Conservation (phyloP, 2,888 invertebrate genomes). For the Serripes groenlandicus region DNA sequence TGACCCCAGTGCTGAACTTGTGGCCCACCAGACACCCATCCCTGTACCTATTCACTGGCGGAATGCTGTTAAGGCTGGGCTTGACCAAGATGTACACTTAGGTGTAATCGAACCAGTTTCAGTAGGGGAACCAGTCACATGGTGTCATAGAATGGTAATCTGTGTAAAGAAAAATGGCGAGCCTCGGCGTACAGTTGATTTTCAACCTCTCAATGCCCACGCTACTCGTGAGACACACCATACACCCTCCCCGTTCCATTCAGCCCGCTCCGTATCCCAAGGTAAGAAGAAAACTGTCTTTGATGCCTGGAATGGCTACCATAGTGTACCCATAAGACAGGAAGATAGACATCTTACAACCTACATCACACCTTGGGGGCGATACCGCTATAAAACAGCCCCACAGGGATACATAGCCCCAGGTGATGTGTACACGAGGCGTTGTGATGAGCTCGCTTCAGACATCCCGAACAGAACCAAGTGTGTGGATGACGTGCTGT, state of each 20-base stretch:
- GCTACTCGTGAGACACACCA: constrained; percentile 71
- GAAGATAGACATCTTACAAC: constrained; percentile 68
- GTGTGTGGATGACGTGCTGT: constrained; percentile 50
- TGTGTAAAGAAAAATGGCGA: constrained; percentile 62
- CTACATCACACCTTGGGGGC: constrained; percentile 71
- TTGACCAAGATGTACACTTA: constrained; percentile 71
- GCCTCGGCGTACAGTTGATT: constrained; percentile 71
- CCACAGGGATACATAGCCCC: constrained; percentile 72
- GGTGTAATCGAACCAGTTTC: constrained; percentile 71
- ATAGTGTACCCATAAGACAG: too few relatives aligned
- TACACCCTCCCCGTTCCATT: constrained; percentile 67
- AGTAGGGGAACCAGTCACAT: constrained; percentile 19
- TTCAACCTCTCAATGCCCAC: constrained; percentile 71
- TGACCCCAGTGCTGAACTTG: too few relatives aligned
- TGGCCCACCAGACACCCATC: constrained; percentile 70
- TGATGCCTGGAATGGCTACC: too few relatives aligned
- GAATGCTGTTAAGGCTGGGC: constrained; percentile 70
- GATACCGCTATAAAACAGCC: constrained; percentile 68
- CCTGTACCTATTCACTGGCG: constrained; percentile 76
- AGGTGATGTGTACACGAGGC: constrained; percentile 26
- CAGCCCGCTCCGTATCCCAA: constrained; percentile 67
- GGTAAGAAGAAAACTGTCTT: too few relatives aligned
- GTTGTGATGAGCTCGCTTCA: constrained; percentile 70
- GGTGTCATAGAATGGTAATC: constrained; percentile 26
- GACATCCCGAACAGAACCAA: constrained; percentile 72